Conservation (phyloP, 1,140 invertebrate species). For the Lepidostoma basale region DNA sequence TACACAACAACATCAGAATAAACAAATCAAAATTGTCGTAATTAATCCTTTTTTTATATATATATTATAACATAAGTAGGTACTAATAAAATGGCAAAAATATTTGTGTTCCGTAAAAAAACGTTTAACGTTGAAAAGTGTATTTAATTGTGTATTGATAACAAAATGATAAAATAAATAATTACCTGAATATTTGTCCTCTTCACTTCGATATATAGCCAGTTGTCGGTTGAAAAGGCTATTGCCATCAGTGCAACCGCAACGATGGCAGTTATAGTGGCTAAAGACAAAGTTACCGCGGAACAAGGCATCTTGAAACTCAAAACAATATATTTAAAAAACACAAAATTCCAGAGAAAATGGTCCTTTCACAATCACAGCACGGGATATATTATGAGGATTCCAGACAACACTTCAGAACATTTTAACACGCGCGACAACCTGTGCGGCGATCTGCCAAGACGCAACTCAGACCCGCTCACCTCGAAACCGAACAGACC, state of each 20-base stretch:
- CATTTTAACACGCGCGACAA: slow-evolving; percentile 58
- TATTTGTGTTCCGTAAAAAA: no score
- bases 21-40: no score
- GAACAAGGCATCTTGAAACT: slow-evolving; percentile 86
- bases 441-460: neutral
- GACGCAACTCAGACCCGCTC: neutral
- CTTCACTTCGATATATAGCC: slow-evolving; percentile 91
- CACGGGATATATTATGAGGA: slow-evolving; percentile 48
- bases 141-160: no score
- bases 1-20: no score
- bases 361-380: slow-evolving; percentile 55
- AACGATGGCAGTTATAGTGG: slow-evolving; percentile 91
- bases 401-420: slow-evolving; percentile 56
- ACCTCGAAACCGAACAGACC: neutral
- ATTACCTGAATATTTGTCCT: slow-evolving; percentile 83
- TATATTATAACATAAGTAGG: no score
- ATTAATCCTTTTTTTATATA: no score
- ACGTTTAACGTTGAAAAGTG: no score
- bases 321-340: slow-evolving; percentile 50
- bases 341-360: slow-evolving; percentile 24
- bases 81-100: no score
- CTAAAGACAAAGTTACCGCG: slow-evolving; percentile 90
- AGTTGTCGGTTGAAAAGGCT: slow-evolving; percentile 94
- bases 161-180: slow-evolving; percentile 1
- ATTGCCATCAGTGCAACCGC: slow-evolving; percentile 89